Evolutionary conservation across 2,888 invertebrate genomes (phyloP).

Genomic region (Gandaritis pyraliata): DNA sequence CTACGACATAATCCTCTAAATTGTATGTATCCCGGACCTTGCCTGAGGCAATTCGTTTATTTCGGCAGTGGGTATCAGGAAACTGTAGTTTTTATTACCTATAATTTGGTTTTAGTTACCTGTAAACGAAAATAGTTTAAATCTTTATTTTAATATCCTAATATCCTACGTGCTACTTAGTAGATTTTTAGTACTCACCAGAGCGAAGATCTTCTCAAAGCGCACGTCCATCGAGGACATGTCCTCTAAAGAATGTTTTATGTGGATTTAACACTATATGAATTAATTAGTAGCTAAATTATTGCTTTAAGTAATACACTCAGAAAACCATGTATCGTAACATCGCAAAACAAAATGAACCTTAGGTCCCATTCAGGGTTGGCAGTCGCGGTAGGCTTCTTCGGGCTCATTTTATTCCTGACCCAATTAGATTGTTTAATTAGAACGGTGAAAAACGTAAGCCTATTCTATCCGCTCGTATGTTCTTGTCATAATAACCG

Average conservation of each 20-base stretch:
- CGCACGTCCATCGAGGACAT: too few relatives aligned
- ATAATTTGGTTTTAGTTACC: neutral
- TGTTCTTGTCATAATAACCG: constrained; percentile 31
- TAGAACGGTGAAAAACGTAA: constrained; percentile 47
- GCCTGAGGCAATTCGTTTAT: constrained; percentile 19
- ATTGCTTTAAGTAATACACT: too few relatives aligned
- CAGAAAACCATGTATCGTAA: too few relatives aligned
- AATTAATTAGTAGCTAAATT: too few relatives aligned
- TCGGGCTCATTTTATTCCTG: constrained; percentile 33
- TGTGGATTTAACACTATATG: too few relatives aligned
- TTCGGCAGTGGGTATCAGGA: constrained; percentile 4
- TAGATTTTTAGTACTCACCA: too few relatives aligned
- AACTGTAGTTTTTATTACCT: constrained; percentile 3
- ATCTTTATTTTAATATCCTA: too few relatives aligned
- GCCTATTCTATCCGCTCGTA: constrained; percentile 38
- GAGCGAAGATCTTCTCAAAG: too few relatives aligned
- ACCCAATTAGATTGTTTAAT: constrained; percentile 58
- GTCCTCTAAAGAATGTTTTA: too few relatives aligned
- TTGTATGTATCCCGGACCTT: constrained; percentile 21
- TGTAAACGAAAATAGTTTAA: too few relatives aligned
- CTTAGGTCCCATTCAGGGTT: neutral
- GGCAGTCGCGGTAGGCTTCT: constrained; percentile 10
- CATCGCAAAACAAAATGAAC: constrained; percentile 13
- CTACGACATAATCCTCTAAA: constrained; percentile 19
- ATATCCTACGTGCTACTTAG: too few relatives aligned